Conservation (phyloP, 2,888 invertebrate genomes). For the Torymus auratus region DNA sequence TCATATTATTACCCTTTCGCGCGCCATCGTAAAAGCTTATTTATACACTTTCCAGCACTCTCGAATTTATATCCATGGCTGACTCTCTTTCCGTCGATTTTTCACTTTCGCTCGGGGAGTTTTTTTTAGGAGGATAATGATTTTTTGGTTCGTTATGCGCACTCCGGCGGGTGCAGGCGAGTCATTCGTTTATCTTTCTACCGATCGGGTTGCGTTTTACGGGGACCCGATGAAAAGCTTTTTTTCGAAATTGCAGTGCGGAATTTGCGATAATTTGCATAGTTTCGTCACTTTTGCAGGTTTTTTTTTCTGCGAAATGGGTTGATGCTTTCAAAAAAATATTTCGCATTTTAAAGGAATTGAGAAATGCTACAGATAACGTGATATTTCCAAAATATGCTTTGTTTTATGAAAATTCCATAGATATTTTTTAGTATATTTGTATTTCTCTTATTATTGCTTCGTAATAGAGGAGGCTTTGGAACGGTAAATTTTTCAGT, state of each 20-base stretch:
- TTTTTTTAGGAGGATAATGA: background rate
- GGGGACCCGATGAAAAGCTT: slow-evolving; percentile 26
- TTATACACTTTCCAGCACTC: slow-evolving; percentile 57
- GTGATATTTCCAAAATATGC: no score
- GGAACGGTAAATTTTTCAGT: no score
- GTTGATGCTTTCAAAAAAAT: no score
- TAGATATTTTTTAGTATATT: no score
- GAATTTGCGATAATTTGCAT: slow-evolving; percentile 54
- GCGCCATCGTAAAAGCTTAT: slow-evolving; percentile 55
- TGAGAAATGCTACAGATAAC: no score
- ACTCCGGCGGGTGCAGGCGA: background rate
- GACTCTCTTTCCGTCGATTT: slow-evolving; percentile 48
- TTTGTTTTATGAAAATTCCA: no score
- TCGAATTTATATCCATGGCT: background rate
- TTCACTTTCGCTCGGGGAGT: slow-evolving; percentile 38
- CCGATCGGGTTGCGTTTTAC: slow-evolving; percentile 35
- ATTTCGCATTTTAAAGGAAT: no score
- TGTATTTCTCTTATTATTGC: no score
- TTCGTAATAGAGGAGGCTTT: no score
- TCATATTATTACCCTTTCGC: slow-evolving; percentile 65
- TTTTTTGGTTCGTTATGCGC: background rate
- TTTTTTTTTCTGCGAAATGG: no score
- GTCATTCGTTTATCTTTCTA: slow-evolving; percentile 34
- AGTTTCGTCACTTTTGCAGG: background rate
- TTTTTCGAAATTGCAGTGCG: slow-evolving; percentile 12